Conservation (phyloP, 2,113 vertebrate species). For the Motacilla tschutschensis region DNA sequence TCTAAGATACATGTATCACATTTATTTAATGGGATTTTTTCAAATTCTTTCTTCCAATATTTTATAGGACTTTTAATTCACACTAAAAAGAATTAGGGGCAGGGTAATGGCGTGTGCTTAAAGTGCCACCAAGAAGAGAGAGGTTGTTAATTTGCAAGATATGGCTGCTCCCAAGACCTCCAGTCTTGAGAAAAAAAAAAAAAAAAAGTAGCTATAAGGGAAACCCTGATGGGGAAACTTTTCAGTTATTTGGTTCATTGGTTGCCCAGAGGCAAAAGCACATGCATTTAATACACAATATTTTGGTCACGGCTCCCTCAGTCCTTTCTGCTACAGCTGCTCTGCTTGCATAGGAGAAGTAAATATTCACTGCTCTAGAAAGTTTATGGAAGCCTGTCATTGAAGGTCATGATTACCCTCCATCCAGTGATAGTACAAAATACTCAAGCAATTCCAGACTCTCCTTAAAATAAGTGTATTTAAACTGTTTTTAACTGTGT, state of each 20-base stretch:
- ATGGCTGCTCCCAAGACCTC: constrained; percentile 34
- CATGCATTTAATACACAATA: constrained; percentile 11
- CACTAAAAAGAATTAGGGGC: constrained; percentile 15
- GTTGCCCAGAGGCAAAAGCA: constrained; percentile 39
- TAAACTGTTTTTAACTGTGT: neutral
- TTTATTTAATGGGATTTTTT: constrained; percentile 12
- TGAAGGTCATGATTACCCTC: neutral
- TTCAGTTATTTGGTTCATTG: constrained; percentile 11
- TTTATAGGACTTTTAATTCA: constrained; percentile 14
- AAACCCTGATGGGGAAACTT: constrained; percentile 37
- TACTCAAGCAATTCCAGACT: neutral
- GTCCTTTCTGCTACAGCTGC: neutral
- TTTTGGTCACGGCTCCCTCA: neutral
- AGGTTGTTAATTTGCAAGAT: constrained; percentile 46
- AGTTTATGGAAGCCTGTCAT: neutral
- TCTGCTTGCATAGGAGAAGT: rapidly evolving
- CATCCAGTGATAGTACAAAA: neutral
- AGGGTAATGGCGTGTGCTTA: constrained; percentile 3
- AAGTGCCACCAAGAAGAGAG: constrained; percentile 16
- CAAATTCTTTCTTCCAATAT: neutral
- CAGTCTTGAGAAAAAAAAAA: constrained; percentile 33
- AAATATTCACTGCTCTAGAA: neutral
- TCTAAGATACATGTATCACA: neutral
- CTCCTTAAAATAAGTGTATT: neutral
- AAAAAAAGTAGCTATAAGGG: constrained; percentile 7